Base-by-base conservation (phyloP, 2,888 invertebrate genomes). In the Caenorhabditis plicata region DNA sequence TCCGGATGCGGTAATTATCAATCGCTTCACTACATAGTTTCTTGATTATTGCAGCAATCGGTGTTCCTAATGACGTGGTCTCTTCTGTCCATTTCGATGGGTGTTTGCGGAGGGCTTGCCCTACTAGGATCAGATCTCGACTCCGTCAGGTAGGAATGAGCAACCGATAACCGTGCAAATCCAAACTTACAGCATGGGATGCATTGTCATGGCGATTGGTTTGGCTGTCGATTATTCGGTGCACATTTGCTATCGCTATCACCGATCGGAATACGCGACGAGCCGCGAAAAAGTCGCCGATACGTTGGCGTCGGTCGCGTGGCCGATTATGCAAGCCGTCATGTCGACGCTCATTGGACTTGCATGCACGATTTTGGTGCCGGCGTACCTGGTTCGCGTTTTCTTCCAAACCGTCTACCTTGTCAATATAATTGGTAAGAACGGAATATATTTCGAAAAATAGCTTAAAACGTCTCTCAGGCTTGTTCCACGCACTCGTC, bases 391-490 rank as follows among this genome's bases (percentile, higher is more conserved):
- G n/a, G 74, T 79, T 15, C 65, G 79, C 38, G 79, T 79, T 9
- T 79, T 79, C 64, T 80, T 79, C 58, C 79, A 79, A 66, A 79
- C 79, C 15, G 79, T 79, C 31, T 78, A 78, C 27, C 69, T 79
- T 44, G 79, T 79, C 32, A 74, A 68, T 40, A 64, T 80, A 31
- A 75, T 79, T 56, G 72, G 71, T 66, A 27, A 32, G 52, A 48
- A 17, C 5, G 4, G 11, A 9, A 31, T 23, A 9, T 35, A 9
- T 8, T 22, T 20, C n/a, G 15, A 31, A 41, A 9, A 5, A 33
- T 26, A n/a, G n/a, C n/a, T n/a, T n/a, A n/a, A n/a, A n/a, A n/a
- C n/a, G 33, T 4, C 3, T 38, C 60, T n/a, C 50, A 64, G 76
- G 76, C 33, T 64, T 79, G 5, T 27, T 68, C 35, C 79, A 79